Evolutionary conservation across 2,888 invertebrate genomes (phyloP).

Genomic region (Therioaphis trifolii): DNA sequence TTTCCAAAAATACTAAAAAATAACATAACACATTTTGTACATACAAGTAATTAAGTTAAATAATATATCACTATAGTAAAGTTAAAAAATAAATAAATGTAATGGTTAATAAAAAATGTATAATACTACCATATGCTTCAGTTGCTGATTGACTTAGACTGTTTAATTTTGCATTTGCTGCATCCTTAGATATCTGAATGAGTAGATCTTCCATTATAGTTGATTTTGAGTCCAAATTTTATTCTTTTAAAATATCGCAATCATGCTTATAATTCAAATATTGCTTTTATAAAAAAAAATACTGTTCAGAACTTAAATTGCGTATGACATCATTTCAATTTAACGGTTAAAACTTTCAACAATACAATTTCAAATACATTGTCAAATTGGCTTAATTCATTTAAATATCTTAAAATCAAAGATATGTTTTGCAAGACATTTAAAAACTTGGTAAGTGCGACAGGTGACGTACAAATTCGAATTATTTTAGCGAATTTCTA

Average conservation of each 20-base stretch:
- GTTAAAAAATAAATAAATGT: not conserved
- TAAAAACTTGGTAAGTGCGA: too few species aligned
- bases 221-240: not conserved
- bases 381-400: too few species aligned
- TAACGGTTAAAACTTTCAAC: too few species aligned
- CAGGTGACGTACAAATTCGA: too few species aligned
- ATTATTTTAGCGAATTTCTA: too few species aligned
- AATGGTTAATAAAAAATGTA: not conserved
- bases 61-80: too few species aligned
- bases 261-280: not conserved
- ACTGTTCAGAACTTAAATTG: too few species aligned
- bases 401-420: too few species aligned
- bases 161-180: slow-evolving; percentile 81
- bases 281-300: not conserved
- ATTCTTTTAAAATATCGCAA: not conserved
- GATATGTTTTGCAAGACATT: too few species aligned
- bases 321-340: too few species aligned
- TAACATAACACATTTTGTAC: not conserved
- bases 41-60: not conserved
- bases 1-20: slow-evolving; percentile 79
- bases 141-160: slow-evolving; percentile 84
- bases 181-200: slow-evolving; percentile 85
- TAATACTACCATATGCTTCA: slow-evolving; percentile 82
- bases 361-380: too few species aligned
- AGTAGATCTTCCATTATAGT: slow-evolving; percentile 85